Conservation (phyloP, 2,888 invertebrate genomes). For the Coecobrya sp. region DNA sequence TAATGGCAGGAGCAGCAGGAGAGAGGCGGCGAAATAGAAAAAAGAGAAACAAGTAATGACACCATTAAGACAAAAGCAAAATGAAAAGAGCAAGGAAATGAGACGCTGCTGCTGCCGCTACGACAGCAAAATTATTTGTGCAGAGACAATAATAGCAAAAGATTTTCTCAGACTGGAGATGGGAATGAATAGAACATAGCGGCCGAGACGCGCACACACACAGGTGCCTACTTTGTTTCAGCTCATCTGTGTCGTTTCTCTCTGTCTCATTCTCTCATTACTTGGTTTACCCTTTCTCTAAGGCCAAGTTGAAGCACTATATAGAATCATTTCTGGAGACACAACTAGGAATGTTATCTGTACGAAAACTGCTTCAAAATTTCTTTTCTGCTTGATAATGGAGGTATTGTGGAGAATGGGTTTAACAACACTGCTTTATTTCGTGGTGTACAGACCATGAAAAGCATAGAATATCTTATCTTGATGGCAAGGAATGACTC, state of each 20-base stretch:
- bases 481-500: not conserved
- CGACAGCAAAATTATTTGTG: slow-evolving; percentile 27
- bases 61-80: slow-evolving; percentile 34
- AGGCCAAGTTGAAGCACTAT: not conserved
- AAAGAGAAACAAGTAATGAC: slow-evolving; percentile 46
- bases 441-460: slow-evolving; percentile 24
- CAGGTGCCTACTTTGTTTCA: slow-evolving; percentile 56
- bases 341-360: slow-evolving; percentile 12
- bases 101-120: not conserved
- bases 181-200: not conserved
- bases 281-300: not conserved
- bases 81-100: slow-evolving; percentile 32
- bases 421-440: slow-evolving; percentile 29
- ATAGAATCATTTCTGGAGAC: not conserved
- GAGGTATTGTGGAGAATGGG: not conserved
- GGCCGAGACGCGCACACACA: not conserved
- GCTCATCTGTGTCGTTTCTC: slow-evolving; percentile 23
- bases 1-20: slow-evolving; percentile 6
- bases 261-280: not conserved
- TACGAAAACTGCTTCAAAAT: slow-evolving; percentile 14
- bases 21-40: not conserved
- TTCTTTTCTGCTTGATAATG: slow-evolving; percentile 14
- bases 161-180: slow-evolving; percentile 5
- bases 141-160: slow-evolving; percentile 19
- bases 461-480: slow-evolving; percentile 5